A percentile compares a stretch with the other conserved stretches of the same genome.
Conservation (phyloP, 2,113 vertebrate genomes). For the Trogon surrucura region DNA sequence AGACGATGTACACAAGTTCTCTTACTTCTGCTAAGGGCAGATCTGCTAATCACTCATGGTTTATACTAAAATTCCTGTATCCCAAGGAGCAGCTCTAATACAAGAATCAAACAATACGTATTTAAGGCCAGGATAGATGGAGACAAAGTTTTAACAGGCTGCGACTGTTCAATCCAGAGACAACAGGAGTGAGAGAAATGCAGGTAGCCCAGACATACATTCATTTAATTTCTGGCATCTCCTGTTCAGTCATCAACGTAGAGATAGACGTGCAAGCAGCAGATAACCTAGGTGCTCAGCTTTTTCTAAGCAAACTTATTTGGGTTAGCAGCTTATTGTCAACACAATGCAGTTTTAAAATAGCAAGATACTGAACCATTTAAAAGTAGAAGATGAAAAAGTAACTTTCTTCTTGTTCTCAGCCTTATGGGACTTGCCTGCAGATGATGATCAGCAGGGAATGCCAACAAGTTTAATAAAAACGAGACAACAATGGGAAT, state of each 20-base stretch:
- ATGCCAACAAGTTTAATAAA: not conserved
- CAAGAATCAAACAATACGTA: not conserved
- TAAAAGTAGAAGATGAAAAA: constrained; percentile 14
- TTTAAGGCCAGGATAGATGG: not conserved
- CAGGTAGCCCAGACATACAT: not conserved
- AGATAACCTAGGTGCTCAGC: not conserved
- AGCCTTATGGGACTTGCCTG: not conserved
- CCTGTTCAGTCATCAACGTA: not conserved
- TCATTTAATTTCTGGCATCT: not conserved
- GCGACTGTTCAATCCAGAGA: not conserved
- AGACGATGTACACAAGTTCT: not conserved
- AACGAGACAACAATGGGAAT: not conserved
- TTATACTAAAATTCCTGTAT: not conserved
- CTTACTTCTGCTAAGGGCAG: not conserved
- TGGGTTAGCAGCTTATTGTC: not conserved
- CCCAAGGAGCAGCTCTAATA: not conserved
- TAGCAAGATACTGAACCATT: not conserved
- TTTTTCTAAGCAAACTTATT: not conserved
- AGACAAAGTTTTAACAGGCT: not conserved
- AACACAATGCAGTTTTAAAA: not conserved
- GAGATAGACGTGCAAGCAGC: not conserved
- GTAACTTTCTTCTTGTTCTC: not conserved
- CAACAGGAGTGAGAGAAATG: not conserved
- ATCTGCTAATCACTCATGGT: not conserved
- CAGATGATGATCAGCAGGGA: not conserved